Conservation (phyloP, 2,113 vertebrate genomes). For the Corydoras sp. region DNA sequence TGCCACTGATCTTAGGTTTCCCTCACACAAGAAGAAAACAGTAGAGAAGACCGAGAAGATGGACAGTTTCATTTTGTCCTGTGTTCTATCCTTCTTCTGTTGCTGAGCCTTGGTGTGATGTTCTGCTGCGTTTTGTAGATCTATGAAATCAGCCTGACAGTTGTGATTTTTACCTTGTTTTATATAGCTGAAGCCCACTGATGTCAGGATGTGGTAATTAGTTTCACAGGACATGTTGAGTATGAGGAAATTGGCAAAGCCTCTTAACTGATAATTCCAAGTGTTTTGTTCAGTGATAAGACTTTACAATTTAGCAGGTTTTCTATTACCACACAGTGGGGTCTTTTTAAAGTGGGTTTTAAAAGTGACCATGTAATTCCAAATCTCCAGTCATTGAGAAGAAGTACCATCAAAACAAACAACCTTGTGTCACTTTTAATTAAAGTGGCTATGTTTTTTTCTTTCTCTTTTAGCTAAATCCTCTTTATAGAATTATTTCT, state of each 20-base stretch:
- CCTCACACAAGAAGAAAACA: constrained; percentile 52
- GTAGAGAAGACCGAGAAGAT: constrained; percentile 48
- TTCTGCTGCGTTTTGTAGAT: constrained; percentile 28
- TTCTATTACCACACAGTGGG: constrained; percentile 43
- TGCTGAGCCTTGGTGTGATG: neutral
- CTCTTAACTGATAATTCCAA: constrained; percentile 32
- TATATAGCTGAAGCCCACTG: constrained; percentile 53
- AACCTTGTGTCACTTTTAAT: neutral
- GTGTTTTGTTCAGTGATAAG: constrained; percentile 52
- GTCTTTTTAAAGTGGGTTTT: constrained; percentile 38
- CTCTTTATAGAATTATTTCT: no score
- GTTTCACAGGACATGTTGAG: constrained; percentile 31
- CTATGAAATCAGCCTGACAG: constrained; percentile 37
- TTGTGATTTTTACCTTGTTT: constrained; percentile 6
- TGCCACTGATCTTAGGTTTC: constrained; percentile 32
- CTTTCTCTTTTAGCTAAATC: no score
- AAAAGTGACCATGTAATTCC: constrained; percentile 43
- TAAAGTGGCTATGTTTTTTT: neutral
- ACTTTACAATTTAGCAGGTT: constrained; percentile 20
- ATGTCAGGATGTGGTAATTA: constrained; percentile 5
- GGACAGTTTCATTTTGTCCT: constrained; percentile 56
- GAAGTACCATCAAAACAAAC: constrained; percentile 40
- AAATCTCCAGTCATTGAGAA: constrained; percentile 54
- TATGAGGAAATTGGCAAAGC: constrained; percentile 41
- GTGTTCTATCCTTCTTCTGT: constrained; percentile 17